Conservation (phyloP, 2,888 invertebrate genomes). For the Glyphotaelius pellucidus region DNA sequence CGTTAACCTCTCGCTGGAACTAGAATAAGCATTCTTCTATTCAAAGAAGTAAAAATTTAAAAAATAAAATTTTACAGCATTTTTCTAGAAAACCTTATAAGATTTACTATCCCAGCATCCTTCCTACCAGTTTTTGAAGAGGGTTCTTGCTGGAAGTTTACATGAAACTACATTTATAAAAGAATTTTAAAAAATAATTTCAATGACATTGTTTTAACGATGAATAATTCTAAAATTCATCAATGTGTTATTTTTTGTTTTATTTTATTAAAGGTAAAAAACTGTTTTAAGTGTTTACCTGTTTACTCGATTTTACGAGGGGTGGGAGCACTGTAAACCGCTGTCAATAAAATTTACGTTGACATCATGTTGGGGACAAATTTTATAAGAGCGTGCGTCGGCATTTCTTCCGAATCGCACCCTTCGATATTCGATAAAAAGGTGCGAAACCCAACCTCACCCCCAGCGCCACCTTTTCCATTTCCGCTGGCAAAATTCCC, state of each 20-base stretch:
- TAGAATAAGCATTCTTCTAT: no score
- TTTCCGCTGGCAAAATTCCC: slow-evolving; percentile 66
- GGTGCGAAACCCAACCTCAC: slow-evolving; percentile 20
- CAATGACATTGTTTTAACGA: background rate
- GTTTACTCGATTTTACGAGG: background rate
- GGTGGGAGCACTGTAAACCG: background rate
- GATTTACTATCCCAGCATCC: no score
- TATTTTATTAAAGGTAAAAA: background rate
- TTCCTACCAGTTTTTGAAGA: no score
- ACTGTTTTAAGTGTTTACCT: background rate
- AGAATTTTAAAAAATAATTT: background rate
- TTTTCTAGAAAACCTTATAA: no score
- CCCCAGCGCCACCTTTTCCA: slow-evolving; percentile 61
- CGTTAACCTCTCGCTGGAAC: no score
- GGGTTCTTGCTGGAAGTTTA: background rate
- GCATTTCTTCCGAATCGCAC: slow-evolving; percentile 30
- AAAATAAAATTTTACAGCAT: no score
- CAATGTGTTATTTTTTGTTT: background rate
- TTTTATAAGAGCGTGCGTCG: background rate
- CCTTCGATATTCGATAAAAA: slow-evolving; percentile 33
- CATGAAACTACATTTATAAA: background rate
- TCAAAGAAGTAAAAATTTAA: no score
- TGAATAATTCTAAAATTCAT: background rate
- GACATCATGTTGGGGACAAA: background rate
- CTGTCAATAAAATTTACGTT: slow-evolving; percentile 2